Evolutionary conservation across 2,113 vertebrate genomes (phyloP).

Genomic region (Catharus fuscescens): DNA sequence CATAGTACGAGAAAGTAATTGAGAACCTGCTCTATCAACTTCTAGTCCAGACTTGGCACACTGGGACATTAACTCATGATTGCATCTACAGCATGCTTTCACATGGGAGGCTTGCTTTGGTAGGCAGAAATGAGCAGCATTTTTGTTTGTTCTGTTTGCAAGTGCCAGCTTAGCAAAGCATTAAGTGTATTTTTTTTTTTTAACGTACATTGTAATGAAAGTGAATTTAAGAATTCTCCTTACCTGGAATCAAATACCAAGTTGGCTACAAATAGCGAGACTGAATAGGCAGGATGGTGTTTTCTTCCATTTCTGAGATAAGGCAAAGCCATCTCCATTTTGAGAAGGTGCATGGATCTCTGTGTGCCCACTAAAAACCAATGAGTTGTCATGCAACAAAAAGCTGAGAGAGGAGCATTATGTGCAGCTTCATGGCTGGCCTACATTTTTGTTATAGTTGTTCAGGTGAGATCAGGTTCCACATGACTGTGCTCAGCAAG

Average conservation of each 20-base stretch:
- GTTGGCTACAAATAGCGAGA: background rate
- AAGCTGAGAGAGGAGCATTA: background rate
- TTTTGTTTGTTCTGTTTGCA: background rate
- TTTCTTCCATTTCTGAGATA: background rate
- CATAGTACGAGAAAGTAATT: background rate
- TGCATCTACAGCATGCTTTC: background rate
- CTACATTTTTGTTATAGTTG: background rate
- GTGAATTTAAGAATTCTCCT: background rate
- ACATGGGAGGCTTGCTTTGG: background rate
- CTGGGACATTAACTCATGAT: background rate
- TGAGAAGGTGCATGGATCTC: background rate
- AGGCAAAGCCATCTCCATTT: background rate
- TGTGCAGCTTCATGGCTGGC: background rate
- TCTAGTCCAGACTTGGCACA: background rate
- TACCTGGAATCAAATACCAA: background rate
- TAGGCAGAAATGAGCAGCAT: background rate
- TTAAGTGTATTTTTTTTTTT: fast-evolving
- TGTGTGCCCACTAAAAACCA: background rate
- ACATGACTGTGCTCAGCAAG: background rate
- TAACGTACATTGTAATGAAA: background rate
- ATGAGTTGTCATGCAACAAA: background rate
- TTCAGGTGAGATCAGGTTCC: background rate
- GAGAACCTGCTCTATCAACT: background rate
- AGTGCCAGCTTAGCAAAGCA: background rate
- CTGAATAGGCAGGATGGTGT: background rate